Percentiles rank a stretch among this genome's conserved stretches.
Conservation (phyloP, 2,888 invertebrate species). For the Athrips mouffetella region DNA sequence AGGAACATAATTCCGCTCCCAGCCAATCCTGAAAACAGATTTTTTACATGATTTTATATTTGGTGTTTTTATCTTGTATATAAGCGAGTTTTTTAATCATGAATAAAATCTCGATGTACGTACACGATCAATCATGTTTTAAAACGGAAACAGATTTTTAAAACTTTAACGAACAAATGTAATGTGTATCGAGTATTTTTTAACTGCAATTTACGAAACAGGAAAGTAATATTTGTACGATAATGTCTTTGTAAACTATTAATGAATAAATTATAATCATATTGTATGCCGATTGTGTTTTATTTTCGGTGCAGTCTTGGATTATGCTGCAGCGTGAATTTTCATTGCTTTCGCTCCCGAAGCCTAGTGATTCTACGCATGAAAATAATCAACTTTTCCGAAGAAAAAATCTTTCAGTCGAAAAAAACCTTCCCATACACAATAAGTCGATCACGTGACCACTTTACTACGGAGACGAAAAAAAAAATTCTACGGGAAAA, state of each 20-base stretch:
- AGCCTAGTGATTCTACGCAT: too few species aligned
- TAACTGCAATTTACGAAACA: slow-evolving; percentile 51
- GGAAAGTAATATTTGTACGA: slow-evolving; percentile 68
- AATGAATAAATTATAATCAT: slow-evolving; percentile 78
- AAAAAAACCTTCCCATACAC: too few species aligned
- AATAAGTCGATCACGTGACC: too few species aligned
- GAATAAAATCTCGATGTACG: slow-evolving; percentile 40
- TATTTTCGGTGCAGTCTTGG: too few species aligned
- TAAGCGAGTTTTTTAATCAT: slow-evolving; percentile 37
- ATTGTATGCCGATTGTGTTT: slow-evolving; percentile 59
- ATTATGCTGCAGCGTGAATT: too few species aligned
- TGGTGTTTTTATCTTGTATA: slow-evolving; percentile 52
- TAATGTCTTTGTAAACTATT: slow-evolving; percentile 77
- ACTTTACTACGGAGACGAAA: too few species aligned
- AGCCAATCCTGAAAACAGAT: slow-evolving; percentile 22
- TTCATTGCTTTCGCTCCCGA: too few species aligned
- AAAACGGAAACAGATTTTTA: slow-evolving; percentile 34
- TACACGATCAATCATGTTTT: too few species aligned
- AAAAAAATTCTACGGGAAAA: too few species aligned
- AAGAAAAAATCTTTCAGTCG: too few species aligned
- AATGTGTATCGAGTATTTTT: slow-evolving; percentile 37
- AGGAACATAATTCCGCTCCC: slow-evolving; percentile 51
- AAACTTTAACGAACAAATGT: slow-evolving; percentile 41
- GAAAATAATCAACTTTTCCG: too few species aligned
- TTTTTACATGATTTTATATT: slow-evolving; percentile 25